These are phyloP conservation scores for Spialia ferax DNA, from an alignment of 2,888 invertebrate genomes.

Conservation along the genomic window DNA sequence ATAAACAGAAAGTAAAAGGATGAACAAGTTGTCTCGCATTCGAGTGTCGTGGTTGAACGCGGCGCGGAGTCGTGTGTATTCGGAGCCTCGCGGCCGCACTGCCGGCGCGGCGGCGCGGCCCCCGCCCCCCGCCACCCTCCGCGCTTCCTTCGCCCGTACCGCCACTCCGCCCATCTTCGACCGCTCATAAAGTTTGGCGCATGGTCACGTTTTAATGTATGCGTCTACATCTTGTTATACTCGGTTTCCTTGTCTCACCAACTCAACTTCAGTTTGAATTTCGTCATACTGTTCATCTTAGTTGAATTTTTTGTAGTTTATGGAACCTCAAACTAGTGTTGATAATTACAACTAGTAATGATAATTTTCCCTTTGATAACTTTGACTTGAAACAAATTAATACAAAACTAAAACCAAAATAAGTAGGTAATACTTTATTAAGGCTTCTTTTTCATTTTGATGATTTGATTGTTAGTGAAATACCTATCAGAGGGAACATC, in stretches of 20 bases:
- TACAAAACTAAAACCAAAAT: no score
- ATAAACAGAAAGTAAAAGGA: conserved; percentile 10
- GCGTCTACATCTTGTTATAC: no score
- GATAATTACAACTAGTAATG: no score
- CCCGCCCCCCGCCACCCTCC: background rate
- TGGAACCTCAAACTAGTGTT: no score
- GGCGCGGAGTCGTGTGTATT: background rate
- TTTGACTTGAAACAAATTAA: no score
- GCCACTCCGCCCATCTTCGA: conserved; percentile 7
- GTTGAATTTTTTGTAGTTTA: no score
- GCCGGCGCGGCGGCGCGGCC: background rate
- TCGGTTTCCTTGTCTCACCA: no score
- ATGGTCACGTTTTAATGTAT: background rate
- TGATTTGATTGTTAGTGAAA: no score
- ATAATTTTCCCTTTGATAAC: no score
- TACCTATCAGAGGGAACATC: no score
- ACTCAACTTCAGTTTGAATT: background rate
- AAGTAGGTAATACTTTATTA: no score
- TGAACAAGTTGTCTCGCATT: conserved; percentile 8
- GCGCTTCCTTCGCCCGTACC: background rate
- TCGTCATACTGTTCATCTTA: background rate
- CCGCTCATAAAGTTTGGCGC: conserved; percentile 12
- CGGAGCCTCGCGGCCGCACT: background rate
- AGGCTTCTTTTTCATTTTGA: no score
- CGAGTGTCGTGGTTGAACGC: background rate